Conservation (phyloP, 2,888 invertebrate genomes). For the Chrysina gloriosa region DNA sequence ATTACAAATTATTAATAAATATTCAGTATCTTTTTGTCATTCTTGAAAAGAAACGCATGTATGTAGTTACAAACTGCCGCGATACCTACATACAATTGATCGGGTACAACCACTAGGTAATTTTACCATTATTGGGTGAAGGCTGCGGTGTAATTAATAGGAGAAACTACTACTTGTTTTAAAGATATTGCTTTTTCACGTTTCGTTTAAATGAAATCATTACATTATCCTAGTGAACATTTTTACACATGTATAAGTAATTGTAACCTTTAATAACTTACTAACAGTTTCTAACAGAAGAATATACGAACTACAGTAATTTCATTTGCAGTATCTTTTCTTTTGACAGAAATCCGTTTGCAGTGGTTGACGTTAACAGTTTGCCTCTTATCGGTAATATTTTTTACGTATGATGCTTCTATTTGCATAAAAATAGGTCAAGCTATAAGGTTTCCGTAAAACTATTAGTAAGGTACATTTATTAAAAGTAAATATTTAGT, state of each 20-base stretch:
- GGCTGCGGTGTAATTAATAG: conserved; percentile 23
- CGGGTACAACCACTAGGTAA: conserved; percentile 11
- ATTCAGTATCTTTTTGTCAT: neutral
- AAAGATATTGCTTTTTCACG: conserved; percentile 7
- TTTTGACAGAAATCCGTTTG: neutral
- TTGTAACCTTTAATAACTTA: neutral
- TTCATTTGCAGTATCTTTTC: neutral
- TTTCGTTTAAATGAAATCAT: neutral
- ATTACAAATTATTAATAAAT: conserved; percentile 20
- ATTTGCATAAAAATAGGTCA: too few species aligned
- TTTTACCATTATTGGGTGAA: conserved; percentile 31
- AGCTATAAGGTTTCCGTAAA: too few species aligned
- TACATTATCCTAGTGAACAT: neutral
- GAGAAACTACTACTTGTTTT: conserved; percentile 14
- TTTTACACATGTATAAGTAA: too few species aligned
- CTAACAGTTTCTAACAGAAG: neutral
- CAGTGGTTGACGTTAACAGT: too few species aligned
- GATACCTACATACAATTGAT: conserved; percentile 31
- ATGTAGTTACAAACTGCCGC: conserved; percentile 4
- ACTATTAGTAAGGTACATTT: too few species aligned
- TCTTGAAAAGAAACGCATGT: conserved; percentile 23
- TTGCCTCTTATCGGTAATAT: too few species aligned
- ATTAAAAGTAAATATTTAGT: too few species aligned
- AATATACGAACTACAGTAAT: neutral
- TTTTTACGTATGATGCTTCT: too few species aligned